Evolutionary conservation across 2,797 vertebrate genomes (phyloP).

Genomic region (Parambassis ranga): DNA sequence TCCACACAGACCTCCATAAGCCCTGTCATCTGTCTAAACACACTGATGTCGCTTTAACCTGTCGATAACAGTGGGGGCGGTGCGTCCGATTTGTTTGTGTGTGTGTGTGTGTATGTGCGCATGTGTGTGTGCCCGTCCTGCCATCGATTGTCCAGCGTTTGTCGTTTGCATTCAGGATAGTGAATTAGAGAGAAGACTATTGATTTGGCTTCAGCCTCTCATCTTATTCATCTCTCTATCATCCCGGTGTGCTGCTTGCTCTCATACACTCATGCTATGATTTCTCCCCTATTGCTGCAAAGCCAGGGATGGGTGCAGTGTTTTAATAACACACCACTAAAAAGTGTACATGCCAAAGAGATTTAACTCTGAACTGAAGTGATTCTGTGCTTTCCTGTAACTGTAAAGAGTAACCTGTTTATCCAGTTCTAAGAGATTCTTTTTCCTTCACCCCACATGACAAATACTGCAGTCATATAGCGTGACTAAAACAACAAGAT

Average conservation of each 20-base stretch:
- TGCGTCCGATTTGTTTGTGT: constrained; percentile 28
- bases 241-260: constrained; percentile 43
- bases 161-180: constrained; percentile 81
- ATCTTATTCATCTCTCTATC: constrained; percentile 77
- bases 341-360: constrained; percentile 16
- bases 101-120: background rate
- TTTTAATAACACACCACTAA: constrained; percentile 28
- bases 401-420: constrained; percentile 11
- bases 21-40: constrained; percentile 79
- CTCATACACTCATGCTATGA: constrained; percentile 40
- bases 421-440: constrained; percentile 5
- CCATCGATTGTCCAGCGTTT: constrained; percentile 75
- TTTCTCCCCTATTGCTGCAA: constrained; percentile 24
- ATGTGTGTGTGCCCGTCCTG: constrained; percentile 38
- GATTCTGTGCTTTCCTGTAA: constrained; percentile 25
- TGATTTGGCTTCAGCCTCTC: constrained; percentile 75
- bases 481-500: constrained; percentile 29
- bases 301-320: background rate
- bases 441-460: constrained; percentile 22
- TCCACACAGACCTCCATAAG: constrained; percentile 70
- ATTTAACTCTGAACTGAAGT: background rate
- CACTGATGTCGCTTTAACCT: constrained; percentile 78
- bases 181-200: constrained; percentile 81
- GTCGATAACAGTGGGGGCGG: constrained; percentile 73
- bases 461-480: constrained; percentile 2